Conservation (phyloP, 2,888 invertebrate species). For the Andrena trimmerana region DNA sequence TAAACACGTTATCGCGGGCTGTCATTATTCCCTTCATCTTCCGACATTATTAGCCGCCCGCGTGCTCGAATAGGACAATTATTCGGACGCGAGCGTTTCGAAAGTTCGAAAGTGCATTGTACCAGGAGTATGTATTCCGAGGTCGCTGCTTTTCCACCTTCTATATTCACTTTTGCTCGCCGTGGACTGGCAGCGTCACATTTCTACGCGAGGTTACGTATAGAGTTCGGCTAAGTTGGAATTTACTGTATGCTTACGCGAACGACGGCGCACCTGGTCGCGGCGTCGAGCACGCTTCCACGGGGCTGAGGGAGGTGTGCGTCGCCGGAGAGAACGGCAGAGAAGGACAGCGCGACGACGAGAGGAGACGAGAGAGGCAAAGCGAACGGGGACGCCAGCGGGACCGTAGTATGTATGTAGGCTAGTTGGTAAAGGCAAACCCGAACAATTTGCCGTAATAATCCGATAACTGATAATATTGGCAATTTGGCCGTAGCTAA, state of each 20-base stretch:
- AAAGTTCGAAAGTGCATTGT: conserved; percentile 36
- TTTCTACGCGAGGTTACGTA: conserved; percentile 50
- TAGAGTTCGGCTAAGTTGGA: conserved; percentile 77
- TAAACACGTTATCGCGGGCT: not conserved
- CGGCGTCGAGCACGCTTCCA: conserved; percentile 49
- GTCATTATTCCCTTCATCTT: not conserved
- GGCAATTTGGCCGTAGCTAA: conserved; percentile 77
- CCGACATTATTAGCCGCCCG: conserved; percentile 32
- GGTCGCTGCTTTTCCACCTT: conserved; percentile 21
- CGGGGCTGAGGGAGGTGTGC: conserved; percentile 40
- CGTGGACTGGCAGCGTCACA: conserved; percentile 40
- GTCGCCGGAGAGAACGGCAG: conserved; percentile 38
- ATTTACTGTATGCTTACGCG: conserved; percentile 80
- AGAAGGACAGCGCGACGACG: conserved; percentile 11
- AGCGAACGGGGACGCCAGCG: conserved; percentile 51
- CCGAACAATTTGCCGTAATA: conserved; percentile 82
- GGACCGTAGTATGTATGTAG: conserved; percentile 68
- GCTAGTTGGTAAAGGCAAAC: conserved; percentile 76
- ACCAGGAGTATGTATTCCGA: conserved; percentile 38
- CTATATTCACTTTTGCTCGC: conserved; percentile 23
- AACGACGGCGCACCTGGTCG: conserved; percentile 78
- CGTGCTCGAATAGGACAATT: conserved; percentile 14
- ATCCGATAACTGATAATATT: conserved; percentile 83
- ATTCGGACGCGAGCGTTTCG: conserved; percentile 31
- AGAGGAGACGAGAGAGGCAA: conserved; percentile 37